Percentiles rank a stretch among this genome's conserved stretches.
Evolutionary conservation across 23 tunicate species (phyloP).

Genomic region (Botrylloides violaceus): DNA sequence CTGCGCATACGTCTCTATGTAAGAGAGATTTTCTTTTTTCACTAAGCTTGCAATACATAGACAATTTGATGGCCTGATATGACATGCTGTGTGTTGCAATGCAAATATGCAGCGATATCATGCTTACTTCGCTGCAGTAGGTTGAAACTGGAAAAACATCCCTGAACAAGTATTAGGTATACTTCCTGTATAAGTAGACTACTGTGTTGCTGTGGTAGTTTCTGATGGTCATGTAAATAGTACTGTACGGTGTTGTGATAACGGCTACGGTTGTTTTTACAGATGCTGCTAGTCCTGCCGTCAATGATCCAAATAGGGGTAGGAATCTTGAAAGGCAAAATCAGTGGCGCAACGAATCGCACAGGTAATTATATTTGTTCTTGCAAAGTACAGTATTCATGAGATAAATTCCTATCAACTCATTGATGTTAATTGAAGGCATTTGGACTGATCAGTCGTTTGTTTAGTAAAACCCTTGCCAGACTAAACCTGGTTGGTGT

Average conservation of each 20-base stretch:
- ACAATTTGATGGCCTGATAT: no score
- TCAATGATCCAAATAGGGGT: not conserved
- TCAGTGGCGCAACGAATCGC: constrained; percentile 8
- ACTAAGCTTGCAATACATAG: not conserved
- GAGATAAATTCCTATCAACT: not conserved
- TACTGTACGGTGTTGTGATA: no score
- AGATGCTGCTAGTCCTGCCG: no score
- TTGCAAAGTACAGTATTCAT: not conserved
- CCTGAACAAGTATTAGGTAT: no score
- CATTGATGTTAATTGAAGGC: constrained; percentile 27
- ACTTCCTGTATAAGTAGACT: no score
- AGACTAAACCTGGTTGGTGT: not conserved
- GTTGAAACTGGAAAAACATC: no score
- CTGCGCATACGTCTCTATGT: not conserved
- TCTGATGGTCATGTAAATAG: no score
- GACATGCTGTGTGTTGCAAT: no score
- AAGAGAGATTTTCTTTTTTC: not conserved
- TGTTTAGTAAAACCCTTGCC: not conserved
- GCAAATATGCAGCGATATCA: no score
- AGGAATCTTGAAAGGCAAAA: constrained; percentile 7
- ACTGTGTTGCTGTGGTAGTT: no score
- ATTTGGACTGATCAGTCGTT: constrained; percentile 26
- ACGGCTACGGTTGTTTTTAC: no score
- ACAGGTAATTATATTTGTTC: not conserved
- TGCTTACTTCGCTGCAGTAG: no score